Evolutionary conservation across 2,797 vertebrate genomes (phyloP).

Genomic region (Hirundo rustica): DNA sequence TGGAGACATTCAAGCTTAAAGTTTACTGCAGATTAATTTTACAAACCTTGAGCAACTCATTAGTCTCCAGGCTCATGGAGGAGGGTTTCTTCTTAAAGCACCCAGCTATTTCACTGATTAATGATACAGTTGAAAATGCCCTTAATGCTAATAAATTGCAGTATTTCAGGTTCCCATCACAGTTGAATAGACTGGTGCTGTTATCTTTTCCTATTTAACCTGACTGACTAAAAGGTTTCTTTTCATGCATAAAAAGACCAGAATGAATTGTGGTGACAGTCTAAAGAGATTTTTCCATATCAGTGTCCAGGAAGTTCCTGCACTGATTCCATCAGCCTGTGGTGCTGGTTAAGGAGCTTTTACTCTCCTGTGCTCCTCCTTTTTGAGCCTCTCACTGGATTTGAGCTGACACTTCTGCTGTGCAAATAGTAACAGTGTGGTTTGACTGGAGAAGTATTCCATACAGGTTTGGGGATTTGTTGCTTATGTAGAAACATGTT

Average conservation of each 20-base stretch:
- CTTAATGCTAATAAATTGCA: background rate
- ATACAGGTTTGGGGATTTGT: background rate
- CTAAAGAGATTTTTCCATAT: background rate
- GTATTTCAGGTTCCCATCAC: background rate
- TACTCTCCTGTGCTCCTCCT: background rate
- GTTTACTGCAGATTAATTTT: background rate
- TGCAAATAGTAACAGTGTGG: background rate
- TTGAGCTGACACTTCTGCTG: background rate
- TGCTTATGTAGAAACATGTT: background rate
- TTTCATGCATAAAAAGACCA: background rate
- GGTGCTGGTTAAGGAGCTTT: background rate
- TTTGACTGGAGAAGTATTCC: background rate
- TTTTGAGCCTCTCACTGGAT: background rate
- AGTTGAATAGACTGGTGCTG: background rate
- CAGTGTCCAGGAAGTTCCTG: background rate
- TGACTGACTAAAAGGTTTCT: background rate
- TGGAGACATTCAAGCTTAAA: background rate
- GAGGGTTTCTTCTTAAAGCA: background rate
- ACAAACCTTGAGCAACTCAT: background rate
- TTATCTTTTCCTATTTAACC: background rate
- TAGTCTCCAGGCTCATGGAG: background rate
- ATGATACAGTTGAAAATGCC: background rate
- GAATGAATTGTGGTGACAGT: background rate
- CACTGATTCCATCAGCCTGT: background rate
- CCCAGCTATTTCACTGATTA: background rate